Evolutionary conservation across 2,113 vertebrate genomes (phyloP).

Genomic region (Microtus montanus): DNA sequence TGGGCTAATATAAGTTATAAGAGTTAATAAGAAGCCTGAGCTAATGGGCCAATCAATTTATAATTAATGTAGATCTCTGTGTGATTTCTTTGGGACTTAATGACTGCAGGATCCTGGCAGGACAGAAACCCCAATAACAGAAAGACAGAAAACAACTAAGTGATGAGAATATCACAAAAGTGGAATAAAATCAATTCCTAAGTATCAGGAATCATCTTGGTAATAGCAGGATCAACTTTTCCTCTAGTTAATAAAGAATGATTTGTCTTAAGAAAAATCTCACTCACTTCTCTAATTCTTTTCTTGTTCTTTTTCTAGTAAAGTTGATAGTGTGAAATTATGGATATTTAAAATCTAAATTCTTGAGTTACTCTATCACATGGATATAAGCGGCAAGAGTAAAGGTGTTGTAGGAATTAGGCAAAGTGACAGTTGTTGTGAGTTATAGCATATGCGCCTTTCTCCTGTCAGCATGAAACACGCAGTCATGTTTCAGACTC

Average conservation of each 20-base stretch:
- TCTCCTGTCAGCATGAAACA: not conserved
- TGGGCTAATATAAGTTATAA: no score
- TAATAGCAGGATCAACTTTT: not conserved
- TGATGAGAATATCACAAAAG: not conserved
- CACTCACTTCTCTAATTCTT: not conserved
- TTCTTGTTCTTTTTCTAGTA: not conserved
- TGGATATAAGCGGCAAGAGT: not conserved
- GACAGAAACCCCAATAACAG: not conserved
- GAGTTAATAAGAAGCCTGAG: no score
- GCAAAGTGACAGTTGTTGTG: not conserved
- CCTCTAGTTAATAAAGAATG: not conserved
- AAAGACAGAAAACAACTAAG: not conserved
- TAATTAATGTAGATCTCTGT: no score
- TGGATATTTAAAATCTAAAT: not conserved
- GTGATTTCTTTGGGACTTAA: no score
- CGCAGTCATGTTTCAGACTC: not conserved
- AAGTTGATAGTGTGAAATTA: not conserved
- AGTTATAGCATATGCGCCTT: not conserved
- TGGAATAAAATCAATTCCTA: not conserved
- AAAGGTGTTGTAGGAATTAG: not conserved
- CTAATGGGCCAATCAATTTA: no score
- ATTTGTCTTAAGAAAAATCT: not conserved
- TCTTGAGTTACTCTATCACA: not conserved
- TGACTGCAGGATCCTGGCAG: no score
- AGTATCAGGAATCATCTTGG: not conserved